Evolutionary conservation across 2,888 invertebrate genomes (phyloP).

Genomic region (Rhyacophila evoluta): DNA sequence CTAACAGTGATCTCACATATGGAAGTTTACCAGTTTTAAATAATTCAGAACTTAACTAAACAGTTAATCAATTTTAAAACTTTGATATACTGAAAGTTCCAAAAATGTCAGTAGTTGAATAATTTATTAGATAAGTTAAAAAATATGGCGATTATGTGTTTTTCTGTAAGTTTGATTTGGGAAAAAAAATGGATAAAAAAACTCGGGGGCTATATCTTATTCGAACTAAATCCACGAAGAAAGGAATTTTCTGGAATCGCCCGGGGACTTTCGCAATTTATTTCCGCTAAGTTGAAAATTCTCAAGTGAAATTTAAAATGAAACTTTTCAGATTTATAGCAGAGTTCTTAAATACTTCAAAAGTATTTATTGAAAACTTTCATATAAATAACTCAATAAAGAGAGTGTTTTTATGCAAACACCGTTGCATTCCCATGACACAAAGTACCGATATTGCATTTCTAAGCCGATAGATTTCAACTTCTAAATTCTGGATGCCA

Average conservation of each 20-base stretch:
- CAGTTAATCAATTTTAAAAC: no score
- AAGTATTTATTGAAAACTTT: slow-evolving; percentile 18
- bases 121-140: no score
- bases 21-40: no score
- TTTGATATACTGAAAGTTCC: no score
- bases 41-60: no score
- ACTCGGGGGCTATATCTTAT: not conserved
- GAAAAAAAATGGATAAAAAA: not conserved
- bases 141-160: no score
- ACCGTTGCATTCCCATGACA: no score
- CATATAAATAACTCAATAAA: not conserved
- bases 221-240: slow-evolving; percentile 10
- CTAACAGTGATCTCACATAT: no score
- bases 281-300: slow-evolving; percentile 17
- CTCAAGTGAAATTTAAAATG: not conserved
- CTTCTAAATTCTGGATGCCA: no score
- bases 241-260: slow-evolving; percentile 3
- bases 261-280: not conserved
- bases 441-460: not conserved
- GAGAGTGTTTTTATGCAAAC: not conserved
- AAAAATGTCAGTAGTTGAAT: no score
- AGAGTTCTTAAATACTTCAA: not conserved
- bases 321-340: slow-evolving; percentile 10
- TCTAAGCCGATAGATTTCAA: not conserved
- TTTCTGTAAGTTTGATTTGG: not conserved